Evolutionary conservation across 2,797 vertebrate species (phyloP).

Genomic region (Adelosebastes latens): DNA sequence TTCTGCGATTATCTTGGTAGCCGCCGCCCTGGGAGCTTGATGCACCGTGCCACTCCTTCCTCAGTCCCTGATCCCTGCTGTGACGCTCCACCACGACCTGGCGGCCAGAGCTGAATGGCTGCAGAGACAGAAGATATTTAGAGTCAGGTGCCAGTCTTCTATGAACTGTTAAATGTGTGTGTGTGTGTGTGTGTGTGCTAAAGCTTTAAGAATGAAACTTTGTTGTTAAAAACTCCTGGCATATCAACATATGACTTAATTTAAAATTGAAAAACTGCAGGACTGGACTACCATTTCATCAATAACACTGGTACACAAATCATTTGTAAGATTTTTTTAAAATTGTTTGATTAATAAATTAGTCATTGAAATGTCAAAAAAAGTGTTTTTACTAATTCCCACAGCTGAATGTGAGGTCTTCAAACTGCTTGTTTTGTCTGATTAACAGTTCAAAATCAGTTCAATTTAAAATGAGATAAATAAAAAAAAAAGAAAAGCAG

Average conservation of each 20-base stretch:
- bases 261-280: neutral
- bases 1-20: constrained; percentile 88
- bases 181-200: too few species aligned
- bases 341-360: too few species aligned
- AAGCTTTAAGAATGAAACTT: neutral
- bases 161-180: neutral
- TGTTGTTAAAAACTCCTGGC: neutral
- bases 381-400: neutral
- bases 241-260: too few species aligned
- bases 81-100: constrained; percentile 93
- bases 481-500: neutral
- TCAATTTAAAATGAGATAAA: neutral
- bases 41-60: constrained; percentile 94
- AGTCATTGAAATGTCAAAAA: neutral
- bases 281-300: neutral
- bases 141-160: neutral
- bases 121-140: neutral
- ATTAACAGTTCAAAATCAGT: neutral
- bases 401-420: neutral
- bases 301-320: neutral
- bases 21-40: constrained; percentile 88
- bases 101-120: constrained; percentile 92
- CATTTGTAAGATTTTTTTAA: too few species aligned
- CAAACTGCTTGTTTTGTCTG: neutral
- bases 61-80: constrained; percentile 88